These are phyloP conservation scores for Lutjanus argentimaculatus DNA, from an alignment of 2,797 vertebrate genomes.

Conservation along the genomic window DNA sequence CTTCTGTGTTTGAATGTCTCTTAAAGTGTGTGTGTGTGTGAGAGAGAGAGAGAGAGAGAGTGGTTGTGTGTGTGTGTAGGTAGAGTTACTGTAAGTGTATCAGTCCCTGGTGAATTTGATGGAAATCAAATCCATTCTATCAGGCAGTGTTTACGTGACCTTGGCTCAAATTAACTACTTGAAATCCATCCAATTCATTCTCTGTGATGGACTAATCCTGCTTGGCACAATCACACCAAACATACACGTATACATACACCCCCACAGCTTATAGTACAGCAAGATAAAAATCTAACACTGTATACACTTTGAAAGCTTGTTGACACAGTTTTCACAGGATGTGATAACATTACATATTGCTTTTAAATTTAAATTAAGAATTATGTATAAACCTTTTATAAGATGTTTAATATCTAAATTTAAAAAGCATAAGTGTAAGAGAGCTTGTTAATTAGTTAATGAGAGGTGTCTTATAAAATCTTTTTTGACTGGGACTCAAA, in stretches of 20 bases:
- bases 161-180: constrained; percentile 56
- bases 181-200: constrained; percentile 45
- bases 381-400: neutral
- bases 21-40: constrained; percentile 9
- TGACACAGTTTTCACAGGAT: neutral
- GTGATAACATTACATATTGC: neutral
- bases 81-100: constrained; percentile 32
- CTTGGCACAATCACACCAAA: constrained; percentile 11
- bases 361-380: neutral
- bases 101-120: constrained; percentile 55
- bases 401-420: neutral
- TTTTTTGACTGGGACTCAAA: neutral
- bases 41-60: too few relatives aligned
- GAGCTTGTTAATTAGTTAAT: neutral
- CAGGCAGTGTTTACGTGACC: constrained; percentile 57
- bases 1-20: constrained; percentile 24
- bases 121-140: constrained; percentile 67
- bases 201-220: constrained; percentile 47
- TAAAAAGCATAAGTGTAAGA: neutral
- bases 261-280: neutral
- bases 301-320: neutral
- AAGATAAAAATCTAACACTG: neutral
- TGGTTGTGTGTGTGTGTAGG: constrained; percentile 24
- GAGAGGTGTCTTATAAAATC: neutral
- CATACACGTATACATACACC: neutral